These are phyloP conservation scores for Volucella zonaria DNA, from an alignment of 2,888 invertebrate species.

Conservation along the genomic window DNA sequence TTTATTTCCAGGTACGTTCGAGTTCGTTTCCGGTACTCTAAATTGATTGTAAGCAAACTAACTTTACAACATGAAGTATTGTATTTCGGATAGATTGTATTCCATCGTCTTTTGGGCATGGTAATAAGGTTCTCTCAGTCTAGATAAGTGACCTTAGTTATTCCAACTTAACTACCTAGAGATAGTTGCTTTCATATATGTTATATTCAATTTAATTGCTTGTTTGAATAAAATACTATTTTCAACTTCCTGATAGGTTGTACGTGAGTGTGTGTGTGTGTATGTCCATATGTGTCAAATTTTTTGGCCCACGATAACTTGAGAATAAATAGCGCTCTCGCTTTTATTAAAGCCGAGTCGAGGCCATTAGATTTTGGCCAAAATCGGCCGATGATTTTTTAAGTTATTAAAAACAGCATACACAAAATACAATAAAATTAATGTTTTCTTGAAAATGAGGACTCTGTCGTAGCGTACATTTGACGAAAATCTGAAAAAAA, in stretches of 20 bases:
- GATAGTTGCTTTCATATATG: not conserved
- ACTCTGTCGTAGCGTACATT: no score
- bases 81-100: constrained; percentile 1
- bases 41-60: constrained; percentile 40
- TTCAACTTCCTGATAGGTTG: not conserved
- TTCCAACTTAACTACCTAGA: not conserved
- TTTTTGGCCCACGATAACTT: no score
- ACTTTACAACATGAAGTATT: constrained; percentile 13
- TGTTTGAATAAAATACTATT: not conserved
- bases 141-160: not conserved
- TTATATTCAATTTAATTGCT: not conserved
- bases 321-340: no score
- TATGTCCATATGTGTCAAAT: no score
- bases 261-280: no score
- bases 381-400: no score
- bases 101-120: not conserved
- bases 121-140: not conserved
- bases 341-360: no score
- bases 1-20: constrained; percentile 52
- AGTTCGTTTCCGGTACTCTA: constrained; percentile 53
- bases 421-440: no score
- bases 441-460: no score
- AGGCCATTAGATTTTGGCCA: no score
- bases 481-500: no score
- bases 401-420: no score